phyloP scores from a whole-genome alignment of 2,797 vertebrate species.

The Balearica regulorum region DNA sequence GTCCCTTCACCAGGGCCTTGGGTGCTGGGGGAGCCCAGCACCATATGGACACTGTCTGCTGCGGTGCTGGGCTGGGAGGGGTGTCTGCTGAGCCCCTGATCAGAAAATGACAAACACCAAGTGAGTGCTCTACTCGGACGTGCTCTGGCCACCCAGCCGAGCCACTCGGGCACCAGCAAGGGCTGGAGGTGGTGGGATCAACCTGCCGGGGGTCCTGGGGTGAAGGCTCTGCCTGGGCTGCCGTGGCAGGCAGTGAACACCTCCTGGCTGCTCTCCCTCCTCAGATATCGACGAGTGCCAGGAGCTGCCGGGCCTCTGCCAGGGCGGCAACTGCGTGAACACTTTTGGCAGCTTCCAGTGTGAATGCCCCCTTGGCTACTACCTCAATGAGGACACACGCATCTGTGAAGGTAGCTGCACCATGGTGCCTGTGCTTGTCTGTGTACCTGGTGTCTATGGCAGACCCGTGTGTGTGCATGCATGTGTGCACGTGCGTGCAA shows the following conservation, averaged over 20 bases:
- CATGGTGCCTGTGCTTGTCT: accelerated
- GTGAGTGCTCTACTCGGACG: accelerated
- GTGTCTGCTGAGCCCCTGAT: background rate
- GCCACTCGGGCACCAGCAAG: accelerated
- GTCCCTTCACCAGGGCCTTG: accelerated
- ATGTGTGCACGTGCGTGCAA: accelerated
- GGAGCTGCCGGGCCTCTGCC: slow-evolving; percentile 91
- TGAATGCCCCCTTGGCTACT: slow-evolving; percentile 89
- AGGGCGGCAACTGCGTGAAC: slow-evolving; percentile 91
- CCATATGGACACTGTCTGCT: background rate
- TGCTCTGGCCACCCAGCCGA: background rate
- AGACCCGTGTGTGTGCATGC: accelerated
- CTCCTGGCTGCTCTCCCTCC: background rate
- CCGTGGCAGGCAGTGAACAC: background rate
- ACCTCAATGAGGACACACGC: slow-evolving; percentile 86
- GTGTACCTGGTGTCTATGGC: accelerated
- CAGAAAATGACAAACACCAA: accelerated
- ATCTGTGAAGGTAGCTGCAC: slow-evolving; percentile 86
- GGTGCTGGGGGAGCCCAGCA: background rate
- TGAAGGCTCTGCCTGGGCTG: background rate
- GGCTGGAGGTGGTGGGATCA: background rate
- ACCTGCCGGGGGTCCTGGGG: accelerated
- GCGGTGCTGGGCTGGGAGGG: background rate
- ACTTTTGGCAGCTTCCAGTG: slow-evolving; percentile 97
- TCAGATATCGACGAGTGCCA: slow-evolving; percentile 93